A percentile compares a stretch with the other conserved stretches of the same genome.
These are phyloP conservation scores for Limnodromus scolopaceus DNA, from an alignment of 2,797 vertebrate genomes.

Conservation along the genomic window DNA sequence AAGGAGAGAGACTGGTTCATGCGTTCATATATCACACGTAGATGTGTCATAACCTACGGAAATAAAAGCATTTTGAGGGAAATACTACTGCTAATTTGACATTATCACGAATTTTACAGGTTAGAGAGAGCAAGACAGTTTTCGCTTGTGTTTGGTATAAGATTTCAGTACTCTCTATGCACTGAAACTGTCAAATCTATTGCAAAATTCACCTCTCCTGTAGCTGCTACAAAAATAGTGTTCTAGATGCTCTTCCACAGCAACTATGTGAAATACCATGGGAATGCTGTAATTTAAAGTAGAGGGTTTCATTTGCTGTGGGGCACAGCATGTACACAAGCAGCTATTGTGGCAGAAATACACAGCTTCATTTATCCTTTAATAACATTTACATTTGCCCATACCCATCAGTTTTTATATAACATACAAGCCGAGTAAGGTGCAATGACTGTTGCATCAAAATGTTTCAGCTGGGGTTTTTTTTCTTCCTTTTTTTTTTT, in stretches of 20 bases:
- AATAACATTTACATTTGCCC: not conserved
- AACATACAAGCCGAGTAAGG: not conserved
- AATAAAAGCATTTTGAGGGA: not conserved
- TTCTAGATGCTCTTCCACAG: not conserved
- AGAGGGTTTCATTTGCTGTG: not conserved
- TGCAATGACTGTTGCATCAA: not conserved
- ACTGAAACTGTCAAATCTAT: not conserved
- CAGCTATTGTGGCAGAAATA: not conserved
- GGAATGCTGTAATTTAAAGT: not conserved
- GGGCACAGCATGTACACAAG: not conserved
- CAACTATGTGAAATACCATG: not conserved
- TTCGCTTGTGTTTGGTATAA: not conserved
- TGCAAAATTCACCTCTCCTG: not conserved
- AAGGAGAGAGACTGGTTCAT: slow-evolving; percentile 98
- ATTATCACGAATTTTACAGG: not conserved
- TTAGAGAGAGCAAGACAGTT: not conserved
- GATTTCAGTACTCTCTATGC: not conserved
- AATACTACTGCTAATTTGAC: not conserved
- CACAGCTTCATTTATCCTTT: not conserved
- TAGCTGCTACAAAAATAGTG: not conserved
- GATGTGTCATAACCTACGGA: slow-evolving; percentile 93
- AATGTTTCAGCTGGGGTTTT: not conserved
- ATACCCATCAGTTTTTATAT: not conserved
- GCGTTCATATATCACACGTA: slow-evolving; percentile 96
- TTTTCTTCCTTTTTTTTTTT: not conserved